A percentile compares a stretch with the other conserved stretches of the same genome.
Evolutionary conservation across 2,888 invertebrate species (phyloP).

Genomic region (Drosophila meridiana): DNA sequence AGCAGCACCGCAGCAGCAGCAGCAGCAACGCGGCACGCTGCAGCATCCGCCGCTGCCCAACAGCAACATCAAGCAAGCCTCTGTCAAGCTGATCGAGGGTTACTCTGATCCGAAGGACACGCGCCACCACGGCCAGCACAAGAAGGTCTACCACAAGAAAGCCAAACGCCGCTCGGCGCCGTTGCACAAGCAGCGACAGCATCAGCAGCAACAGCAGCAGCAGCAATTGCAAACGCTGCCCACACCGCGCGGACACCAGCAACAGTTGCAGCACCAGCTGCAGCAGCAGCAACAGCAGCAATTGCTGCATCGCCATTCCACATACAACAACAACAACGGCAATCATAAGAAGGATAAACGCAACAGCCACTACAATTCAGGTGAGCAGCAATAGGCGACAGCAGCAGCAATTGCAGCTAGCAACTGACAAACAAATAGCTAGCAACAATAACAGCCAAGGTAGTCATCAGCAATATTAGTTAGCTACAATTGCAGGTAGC

Average conservation of each 20-base stretch:
- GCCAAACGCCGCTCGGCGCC: constrained; percentile 77
- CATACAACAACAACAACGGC: constrained; percentile 75
- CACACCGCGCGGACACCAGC: constrained; percentile 59
- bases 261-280: constrained; percentile 49
- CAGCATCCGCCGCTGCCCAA: constrained; percentile 79
- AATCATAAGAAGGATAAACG: constrained; percentile 77
- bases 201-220: constrained; percentile 42
- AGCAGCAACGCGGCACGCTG: constrained; percentile 65
- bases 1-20: constrained; percentile 51
- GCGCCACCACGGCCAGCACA: constrained; percentile 76
- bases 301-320: constrained; percentile 66
- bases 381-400: constrained; percentile 62
- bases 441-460: background rate
- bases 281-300: constrained; percentile 63
- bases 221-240: constrained; percentile 65
- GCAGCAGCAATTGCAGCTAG: constrained; percentile 1
- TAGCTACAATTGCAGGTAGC: background rate
- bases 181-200: constrained; percentile 66
- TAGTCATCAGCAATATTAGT: background rate
- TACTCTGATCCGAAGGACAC: constrained; percentile 85
- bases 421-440: background rate
- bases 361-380: constrained; percentile 84
- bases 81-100: constrained; percentile 84
- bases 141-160: constrained; percentile 84
- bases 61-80: constrained; percentile 83